Evolutionary conservation across 2,888 invertebrate species (phyloP), one percentile per base, ranked within the genome.

Genomic region (Lagria hirta): DNA sequence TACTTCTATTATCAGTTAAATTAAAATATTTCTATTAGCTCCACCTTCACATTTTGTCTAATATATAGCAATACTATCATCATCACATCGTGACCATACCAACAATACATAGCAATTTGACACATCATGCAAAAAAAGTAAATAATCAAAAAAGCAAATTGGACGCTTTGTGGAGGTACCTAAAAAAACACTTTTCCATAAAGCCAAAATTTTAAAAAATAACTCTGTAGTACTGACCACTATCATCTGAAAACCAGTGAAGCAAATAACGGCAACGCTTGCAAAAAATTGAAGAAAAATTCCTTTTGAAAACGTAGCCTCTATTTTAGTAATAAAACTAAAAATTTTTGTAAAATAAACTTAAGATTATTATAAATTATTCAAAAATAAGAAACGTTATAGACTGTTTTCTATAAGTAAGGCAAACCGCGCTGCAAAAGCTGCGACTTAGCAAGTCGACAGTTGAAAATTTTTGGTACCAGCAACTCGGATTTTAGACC

Each of bases 71-170:
- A 38, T 50, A 55, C 57, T 29, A 48, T 52, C 10, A 36, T 47
- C 27, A 48, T 44, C 12, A 57, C 51, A 23, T 55, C 53, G 18
- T 58, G 55, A 7, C 58, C 58, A 33, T 50, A 55, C 55, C 55
- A 58, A 24, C 55, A 56, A 22, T 48, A 54, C 42, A 55, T 51
- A 4, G 49, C 42, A 12, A 54, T 41, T 45, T 58, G 57, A 14
- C 48, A 49, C 27, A 58, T 29, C 29, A 51, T 55, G 21, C 52
- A 52, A 3, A 32, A 15, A 13, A 58, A 55, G 28, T 57, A 58
- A 8, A 54, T 21, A 3, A 51, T 23, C 12, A 57, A 23, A 5
- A 52, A 51, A n/a, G 52, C 36, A 26, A 54, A 57, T 26, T 54
- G 44, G 4, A 54, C 12, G 40, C 46, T 52, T 1, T 32, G 42